A percentile compares a stretch with the other conserved stretches of the same genome.
These are phyloP conservation scores for Coptodon bakossiorum DNA, from an alignment of 2,113 vertebrate genomes.

Conservation along the genomic window DNA sequence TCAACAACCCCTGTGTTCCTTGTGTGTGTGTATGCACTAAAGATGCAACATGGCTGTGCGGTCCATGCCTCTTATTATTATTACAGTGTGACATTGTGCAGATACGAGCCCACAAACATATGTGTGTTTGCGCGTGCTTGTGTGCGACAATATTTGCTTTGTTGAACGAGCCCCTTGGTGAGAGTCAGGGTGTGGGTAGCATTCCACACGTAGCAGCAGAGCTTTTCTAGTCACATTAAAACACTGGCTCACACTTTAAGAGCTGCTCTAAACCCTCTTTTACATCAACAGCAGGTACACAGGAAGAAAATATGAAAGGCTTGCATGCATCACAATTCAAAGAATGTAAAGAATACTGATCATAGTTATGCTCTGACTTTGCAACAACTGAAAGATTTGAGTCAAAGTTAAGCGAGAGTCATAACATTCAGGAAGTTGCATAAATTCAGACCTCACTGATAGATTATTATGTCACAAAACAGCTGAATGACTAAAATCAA, in stretches of 20 bases:
- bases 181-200: conserved; percentile 24
- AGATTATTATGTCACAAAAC: background rate
- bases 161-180: conserved; percentile 61
- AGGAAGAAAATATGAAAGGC: background rate
- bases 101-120: background rate
- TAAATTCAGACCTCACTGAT: background rate
- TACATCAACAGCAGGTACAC: background rate
- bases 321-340: background rate
- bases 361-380: background rate
- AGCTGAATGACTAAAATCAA: background rate
- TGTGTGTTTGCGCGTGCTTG: conserved; percentile 5
- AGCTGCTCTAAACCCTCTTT: background rate
- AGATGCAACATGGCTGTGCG: background rate
- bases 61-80: conserved; percentile 40
- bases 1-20: conserved; percentile 34
- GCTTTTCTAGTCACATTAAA: conserved; percentile 22
- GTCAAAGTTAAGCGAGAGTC: background rate
- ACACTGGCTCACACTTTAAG: conserved; percentile 13
- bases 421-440: background rate
- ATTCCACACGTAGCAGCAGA: conserved; percentile 24
- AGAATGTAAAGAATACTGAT: background rate
- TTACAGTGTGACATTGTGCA: conserved; percentile 8
- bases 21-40: conserved; percentile 18
- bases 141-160: conserved; percentile 59
- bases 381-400: background rate